Evolutionary conservation across 2,888 invertebrate genomes (phyloP), one percentile per base, ranked within the genome.

Genomic region (Apeira syringaria): DNA sequence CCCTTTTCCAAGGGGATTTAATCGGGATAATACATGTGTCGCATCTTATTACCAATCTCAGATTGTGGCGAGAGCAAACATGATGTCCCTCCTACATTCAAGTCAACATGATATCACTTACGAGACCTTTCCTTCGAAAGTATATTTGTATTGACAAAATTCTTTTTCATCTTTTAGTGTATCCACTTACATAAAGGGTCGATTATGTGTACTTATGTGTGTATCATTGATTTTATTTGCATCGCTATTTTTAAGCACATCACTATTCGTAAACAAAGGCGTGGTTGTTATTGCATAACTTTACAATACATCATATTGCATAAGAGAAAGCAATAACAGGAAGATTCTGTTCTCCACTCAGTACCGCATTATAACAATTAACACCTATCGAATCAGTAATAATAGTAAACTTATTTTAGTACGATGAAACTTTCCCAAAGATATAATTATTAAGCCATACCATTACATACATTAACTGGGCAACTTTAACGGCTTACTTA

Each of bases 1-100:
- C 77, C 76, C 76, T 73, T 76, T 74, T 77, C 79, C 67, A 61
- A 55, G 68, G 78, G 84, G 85, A 78, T 84, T 80, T 83, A 85
- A 83, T 84, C 79, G 74, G 77, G 78, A 84, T 86, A 85, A 84
- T 83, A 84, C 85, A 81, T 81, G 80, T 86, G 87, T 86, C 88
- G 82, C 84, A 84, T 87, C 86, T 82, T 85, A 86, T 86, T 86
- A 87, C 85, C 80, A 80, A 85, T 86, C 87, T 79, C 68, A 82
- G 83, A 81, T 82, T 81, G 80, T 80, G 79, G 79, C 68, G 62
- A 69, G 72, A 76, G 80, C 80, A 87, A 87, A 88, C 86, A 83
- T 71, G 75, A 74, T 74, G 68, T 70, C 72, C 74, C 66, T 74
- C 67, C 67, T 59, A 64, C 68, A 66, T 67, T 61, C 57, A 71